Evolutionary conservation across 92 coral and sea anemone species (phyloP).

Genomic region (Heteractis magnifica): DNA sequence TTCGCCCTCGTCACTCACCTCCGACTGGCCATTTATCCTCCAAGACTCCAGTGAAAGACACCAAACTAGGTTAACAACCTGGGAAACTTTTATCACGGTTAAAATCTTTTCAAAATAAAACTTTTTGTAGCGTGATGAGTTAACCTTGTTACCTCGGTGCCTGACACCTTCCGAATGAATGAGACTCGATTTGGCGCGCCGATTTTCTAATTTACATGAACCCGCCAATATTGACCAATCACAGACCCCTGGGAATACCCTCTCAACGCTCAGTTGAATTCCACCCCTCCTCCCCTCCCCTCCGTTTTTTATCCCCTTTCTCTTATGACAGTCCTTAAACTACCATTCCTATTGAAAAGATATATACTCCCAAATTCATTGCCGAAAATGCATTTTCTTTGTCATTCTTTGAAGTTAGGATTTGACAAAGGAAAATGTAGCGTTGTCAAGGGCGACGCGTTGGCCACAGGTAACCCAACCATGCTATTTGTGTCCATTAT

Average conservation of each 20-base stretch:
- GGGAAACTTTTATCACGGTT: background rate
- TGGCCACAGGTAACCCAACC: background rate
- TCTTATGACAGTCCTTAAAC: background rate
- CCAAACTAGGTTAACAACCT: slow-evolving; percentile 9
- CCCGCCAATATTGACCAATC: slow-evolving; percentile 18
- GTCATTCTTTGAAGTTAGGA: background rate
- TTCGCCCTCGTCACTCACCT: slow-evolving; percentile 5
- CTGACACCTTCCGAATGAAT: slow-evolving; percentile 27
- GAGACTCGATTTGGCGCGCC: slow-evolving; percentile 34
- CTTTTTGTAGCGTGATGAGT: background rate
- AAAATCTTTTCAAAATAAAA: background rate
- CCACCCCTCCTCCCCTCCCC: background rate
- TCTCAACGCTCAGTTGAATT: background rate
- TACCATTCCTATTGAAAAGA: background rate
- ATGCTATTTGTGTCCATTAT: too few species aligned
- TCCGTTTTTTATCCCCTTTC: background rate
- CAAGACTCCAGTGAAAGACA: slow-evolving; percentile 4
- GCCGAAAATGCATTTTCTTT: background rate
- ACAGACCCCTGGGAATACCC: slow-evolving; percentile 11
- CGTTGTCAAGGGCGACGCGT: background rate
- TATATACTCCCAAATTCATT: too few species aligned
- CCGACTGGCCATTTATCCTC: slow-evolving; percentile 32
- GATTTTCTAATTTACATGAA: slow-evolving; percentile 10
- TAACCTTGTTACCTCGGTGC: slow-evolving; percentile 11
- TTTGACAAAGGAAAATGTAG: background rate